Evolutionary conservation across 2,888 invertebrate genomes (phyloP), one percentile per base, ranked within the genome.

Genomic region (Leptopilina drosophilae): DNA sequence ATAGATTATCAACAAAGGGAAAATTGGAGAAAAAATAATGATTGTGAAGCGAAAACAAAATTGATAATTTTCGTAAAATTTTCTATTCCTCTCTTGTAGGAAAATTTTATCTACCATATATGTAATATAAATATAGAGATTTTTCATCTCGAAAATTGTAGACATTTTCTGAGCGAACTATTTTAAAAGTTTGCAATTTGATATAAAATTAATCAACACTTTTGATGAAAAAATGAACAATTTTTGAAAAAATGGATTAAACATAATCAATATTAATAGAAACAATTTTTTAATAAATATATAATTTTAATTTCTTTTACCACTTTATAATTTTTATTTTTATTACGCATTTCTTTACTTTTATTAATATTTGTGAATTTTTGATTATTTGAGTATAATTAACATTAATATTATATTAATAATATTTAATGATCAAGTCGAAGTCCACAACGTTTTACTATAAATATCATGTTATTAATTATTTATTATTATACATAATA

Each of bases 111-210:
- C 59, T 59, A 69, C 1, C 14, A 66, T 33, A 33, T 33, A 33
- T 33, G 3, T 33, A 33, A 33, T 33, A 33, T 33, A 33, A 33
- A 33, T 33, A 69, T 15, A 26, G 49, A 49, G 20, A 69, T 14
- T 49, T 53, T 73, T 56, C 6, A 56, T 9, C 73, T 73, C 53
- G 5, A 33, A n/a, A 26, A 33, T 56, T 26, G 8, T 56, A 7
- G 12, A 33, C 0, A 73, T 69, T 69, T 67, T 69, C 2, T 11
- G n/a, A 12, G 49, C 49, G 12, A 49, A 69, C 49, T 49, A 6
- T 49, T 67, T 49, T 12, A 26, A 69, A 53, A 69, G 67, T 73
- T 53, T 56, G 73, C 53, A 56, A 1, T 73, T 40, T 73, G 40
- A 1, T 73, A 73, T n/a, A n/a, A 40, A 56, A 56, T n/a, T 33